These are phyloP conservation scores for Harpia harpyja DNA, from an alignment of 2,797 vertebrate species.

Conservation along the genomic window DNA sequence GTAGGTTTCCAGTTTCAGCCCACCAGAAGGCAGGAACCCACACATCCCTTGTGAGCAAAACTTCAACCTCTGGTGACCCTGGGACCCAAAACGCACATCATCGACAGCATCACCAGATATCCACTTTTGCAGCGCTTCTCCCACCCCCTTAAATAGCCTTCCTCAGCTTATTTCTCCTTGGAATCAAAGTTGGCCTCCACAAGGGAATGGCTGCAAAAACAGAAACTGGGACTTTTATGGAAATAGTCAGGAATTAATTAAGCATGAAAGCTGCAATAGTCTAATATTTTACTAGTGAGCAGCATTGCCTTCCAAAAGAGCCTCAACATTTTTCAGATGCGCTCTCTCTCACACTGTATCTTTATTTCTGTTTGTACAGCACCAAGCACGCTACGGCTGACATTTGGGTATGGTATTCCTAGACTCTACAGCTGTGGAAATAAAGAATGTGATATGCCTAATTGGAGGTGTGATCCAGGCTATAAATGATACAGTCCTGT, in stretches of 20 bases:
- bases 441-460: constrained; percentile 31
- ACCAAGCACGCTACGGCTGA: neutral
- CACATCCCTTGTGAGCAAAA: neutral
- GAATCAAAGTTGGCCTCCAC: neutral
- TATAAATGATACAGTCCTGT: constrained; percentile 44
- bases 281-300: neutral
- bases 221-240: neutral
- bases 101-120: neutral
- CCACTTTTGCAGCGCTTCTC: neutral
- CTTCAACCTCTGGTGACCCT: neutral
- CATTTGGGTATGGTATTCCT: neutral
- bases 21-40: neutral
- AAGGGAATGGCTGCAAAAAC: neutral
- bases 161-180: neutral
- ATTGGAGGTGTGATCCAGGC: constrained; percentile 36
- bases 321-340: neutral
- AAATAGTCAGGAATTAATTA: neutral
- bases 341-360: neutral
- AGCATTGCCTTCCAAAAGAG: neutral
- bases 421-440: neutral
- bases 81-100: neutral
- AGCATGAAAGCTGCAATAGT: neutral
- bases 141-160: neutral
- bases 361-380: neutral
- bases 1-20: neutral